Percentiles rank a stretch among this genome's conserved stretches.
These are phyloP conservation scores for Chelonus insularis DNA, from an alignment of 1,140 invertebrate species.

Conservation along the genomic window DNA sequence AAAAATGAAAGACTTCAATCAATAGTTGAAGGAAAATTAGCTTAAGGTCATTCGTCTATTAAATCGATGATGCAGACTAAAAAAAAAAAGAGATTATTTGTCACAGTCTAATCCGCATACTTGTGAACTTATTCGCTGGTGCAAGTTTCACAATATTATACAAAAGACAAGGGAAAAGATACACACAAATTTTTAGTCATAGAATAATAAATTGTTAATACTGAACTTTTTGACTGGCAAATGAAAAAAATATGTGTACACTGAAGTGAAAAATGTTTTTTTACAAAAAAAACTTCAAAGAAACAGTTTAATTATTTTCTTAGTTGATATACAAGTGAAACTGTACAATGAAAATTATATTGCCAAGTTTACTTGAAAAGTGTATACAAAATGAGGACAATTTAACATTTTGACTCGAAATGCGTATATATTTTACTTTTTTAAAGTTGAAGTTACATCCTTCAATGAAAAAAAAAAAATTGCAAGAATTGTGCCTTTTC, in stretches of 20 bases:
- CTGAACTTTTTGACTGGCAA: slow-evolving; percentile 19
- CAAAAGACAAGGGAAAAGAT: slow-evolving; percentile 23
- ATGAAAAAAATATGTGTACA: slow-evolving; percentile 11
- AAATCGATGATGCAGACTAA: not conserved
- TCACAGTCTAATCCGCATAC: slow-evolving; percentile 17
- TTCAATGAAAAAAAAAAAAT: too few relatives aligned
- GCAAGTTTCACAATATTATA: slow-evolving; percentile 22
- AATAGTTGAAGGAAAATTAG: not conserved
- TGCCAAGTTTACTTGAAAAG: too few relatives aligned
- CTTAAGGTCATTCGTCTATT: slow-evolving; percentile 7
- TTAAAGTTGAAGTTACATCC: too few relatives aligned
- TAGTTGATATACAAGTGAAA: too few relatives aligned
- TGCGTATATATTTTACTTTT: too few relatives aligned
- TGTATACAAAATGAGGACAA: too few relatives aligned
- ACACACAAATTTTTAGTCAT: slow-evolving; percentile 26
- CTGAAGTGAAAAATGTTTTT: too few relatives aligned
- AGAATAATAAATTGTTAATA: slow-evolving; percentile 24
- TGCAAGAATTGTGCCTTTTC: too few relatives aligned
- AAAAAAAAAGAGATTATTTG: slow-evolving; percentile 21
- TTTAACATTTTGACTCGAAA: too few relatives aligned
- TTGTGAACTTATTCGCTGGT: slow-evolving; percentile 19
- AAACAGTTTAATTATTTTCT: too few relatives aligned
- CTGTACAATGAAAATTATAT: too few relatives aligned
- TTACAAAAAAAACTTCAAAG: too few relatives aligned
- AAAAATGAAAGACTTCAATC: not conserved